Evolutionary conservation across 30 jellyfish, hydroid and myxozoan species (phyloP), one percentile per base, ranked within the genome.

Genomic region (Sanderia malayensis): DNA sequence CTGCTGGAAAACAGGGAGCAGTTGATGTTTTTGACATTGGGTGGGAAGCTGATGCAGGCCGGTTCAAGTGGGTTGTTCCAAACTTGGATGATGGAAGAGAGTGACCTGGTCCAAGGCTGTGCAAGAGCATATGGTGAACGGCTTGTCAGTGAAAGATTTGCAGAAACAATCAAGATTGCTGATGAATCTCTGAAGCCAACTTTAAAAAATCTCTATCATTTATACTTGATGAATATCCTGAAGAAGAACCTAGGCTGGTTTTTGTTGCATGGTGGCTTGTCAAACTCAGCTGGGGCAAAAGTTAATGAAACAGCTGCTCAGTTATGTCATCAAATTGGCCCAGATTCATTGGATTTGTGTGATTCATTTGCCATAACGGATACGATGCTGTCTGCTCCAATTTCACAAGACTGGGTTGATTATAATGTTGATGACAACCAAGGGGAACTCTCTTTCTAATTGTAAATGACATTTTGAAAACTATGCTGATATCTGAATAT

Each of bases 341-440:
- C 96, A 17, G 75, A 79, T 17, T 81, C 96, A 6, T 62, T 87
- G 72, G 94, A 86, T 26, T 58, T 87, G 75, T 73, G 86, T 27
- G 94, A 87, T 52, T 82, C 96, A 4, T 87, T 87, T 34, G 91
- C 83, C n/a, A 68, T 87, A 3, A 87, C 90, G 13, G 96, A 87
- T 58, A 69, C 83, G 63, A 87, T 87, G 96, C 59, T 87, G 15
- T 87, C 96, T 4, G 96, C 96, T 17, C 96, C 96, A 26, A 81
- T 87, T 65, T 94, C 96, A 23, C 82, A 31, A 34, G 96, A 87
- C 34, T 87, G 96, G 96, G 86, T 87, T 41, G 88, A 79, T 21
- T 87, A 87, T 44, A 87, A 87, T 63, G 94, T 80, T 31, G 88
- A 72, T 28, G 96, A 87, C 65, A 87, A 87, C 60, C 94, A 79